Evolutionary conservation across 2,113 vertebrate genomes (phyloP).

Genomic region (Malurus elegans): DNA sequence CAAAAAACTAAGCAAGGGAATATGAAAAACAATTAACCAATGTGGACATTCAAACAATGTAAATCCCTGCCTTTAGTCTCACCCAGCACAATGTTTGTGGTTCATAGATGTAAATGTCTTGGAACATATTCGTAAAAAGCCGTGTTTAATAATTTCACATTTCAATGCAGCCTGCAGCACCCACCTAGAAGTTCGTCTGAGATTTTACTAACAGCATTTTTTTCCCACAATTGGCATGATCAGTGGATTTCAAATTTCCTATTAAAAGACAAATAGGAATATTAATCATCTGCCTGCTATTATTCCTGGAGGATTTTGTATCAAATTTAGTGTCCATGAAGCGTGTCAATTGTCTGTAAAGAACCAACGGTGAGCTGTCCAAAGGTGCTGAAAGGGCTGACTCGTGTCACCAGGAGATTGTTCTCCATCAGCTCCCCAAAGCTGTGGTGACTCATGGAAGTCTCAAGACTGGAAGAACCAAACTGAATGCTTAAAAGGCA

Average conservation of each 20-base stretch:
- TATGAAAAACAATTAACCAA: constrained; percentile 46
- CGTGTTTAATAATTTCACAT: background rate
- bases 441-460: background rate
- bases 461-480: background rate
- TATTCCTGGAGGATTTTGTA: background rate
- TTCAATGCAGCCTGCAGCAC: background rate
- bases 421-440: background rate
- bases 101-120: constrained; percentile 14
- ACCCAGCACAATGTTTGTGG: background rate
- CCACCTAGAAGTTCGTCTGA: background rate
- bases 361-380: background rate
- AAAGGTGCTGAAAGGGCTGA: background rate
- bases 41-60: constrained; percentile 8
- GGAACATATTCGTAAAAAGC: background rate
- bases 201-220: background rate
- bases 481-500: background rate
- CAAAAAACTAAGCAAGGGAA: constrained; percentile 15
- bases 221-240: background rate
- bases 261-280: background rate
- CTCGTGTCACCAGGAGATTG: background rate
- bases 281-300: background rate
- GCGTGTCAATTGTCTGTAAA: background rate
- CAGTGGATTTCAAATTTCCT: background rate
- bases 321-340: background rate
- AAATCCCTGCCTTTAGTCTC: constrained; percentile 34